Evolutionary conservation across 2,113 vertebrate species (phyloP).

Genomic region (Gorsachius goisagi): DNA sequence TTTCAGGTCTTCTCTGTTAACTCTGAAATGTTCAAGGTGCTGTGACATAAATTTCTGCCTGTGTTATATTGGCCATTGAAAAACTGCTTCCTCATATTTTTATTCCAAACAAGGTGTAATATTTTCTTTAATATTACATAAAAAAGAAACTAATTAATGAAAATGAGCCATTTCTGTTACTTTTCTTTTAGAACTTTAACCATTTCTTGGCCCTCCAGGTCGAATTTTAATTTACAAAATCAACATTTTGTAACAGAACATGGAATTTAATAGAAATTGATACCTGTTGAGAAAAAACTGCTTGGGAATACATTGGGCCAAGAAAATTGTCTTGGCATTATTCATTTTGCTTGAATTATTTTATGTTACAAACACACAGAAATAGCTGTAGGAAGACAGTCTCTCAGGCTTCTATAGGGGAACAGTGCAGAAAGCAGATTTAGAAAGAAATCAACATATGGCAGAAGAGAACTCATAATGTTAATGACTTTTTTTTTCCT

Average conservation of each 20-base stretch:
- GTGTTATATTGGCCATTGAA: not conserved
- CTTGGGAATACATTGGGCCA: not conserved
- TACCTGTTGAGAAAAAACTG: conserved; percentile 18
- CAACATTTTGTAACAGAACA: not conserved
- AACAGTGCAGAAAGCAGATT: not conserved
- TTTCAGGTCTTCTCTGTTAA: not conserved
- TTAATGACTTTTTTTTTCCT: not conserved
- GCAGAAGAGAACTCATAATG: not conserved
- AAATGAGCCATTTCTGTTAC: conserved; percentile 16
- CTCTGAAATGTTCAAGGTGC: not conserved
- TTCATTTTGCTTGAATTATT: not conserved
- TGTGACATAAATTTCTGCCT: not conserved
- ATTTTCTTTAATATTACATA: not conserved
- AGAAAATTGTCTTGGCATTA: not conserved
- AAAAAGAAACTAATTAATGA: conserved; percentile 18
- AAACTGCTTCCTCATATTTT: not conserved
- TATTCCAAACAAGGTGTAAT: not conserved
- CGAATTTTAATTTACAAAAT: conserved; percentile 27
- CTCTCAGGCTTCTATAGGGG: not conserved
- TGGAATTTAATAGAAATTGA: not conserved
- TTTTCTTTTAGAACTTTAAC: conserved; percentile 10
- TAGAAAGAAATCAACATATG: not conserved
- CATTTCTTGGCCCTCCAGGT: not conserved
- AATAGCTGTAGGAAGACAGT: not conserved
- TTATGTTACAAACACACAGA: not conserved